phyloP scores from a whole-genome alignment of 2,888 invertebrate genomes.

The Drosophila mercatorum region DNA sequence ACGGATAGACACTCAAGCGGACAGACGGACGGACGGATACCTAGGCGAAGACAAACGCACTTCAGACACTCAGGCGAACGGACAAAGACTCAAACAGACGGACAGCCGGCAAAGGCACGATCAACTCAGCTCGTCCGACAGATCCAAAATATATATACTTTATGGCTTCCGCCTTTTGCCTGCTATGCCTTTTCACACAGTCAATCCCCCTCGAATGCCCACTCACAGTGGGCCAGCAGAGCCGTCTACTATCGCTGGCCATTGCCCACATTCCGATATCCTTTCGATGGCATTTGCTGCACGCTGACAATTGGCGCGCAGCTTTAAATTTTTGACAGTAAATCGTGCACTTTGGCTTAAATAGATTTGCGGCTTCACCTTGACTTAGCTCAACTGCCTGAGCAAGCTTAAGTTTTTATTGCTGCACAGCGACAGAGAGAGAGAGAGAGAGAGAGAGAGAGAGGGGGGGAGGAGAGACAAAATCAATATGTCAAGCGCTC shows the following conservation, averaged over 20 bases:
- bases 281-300: neutral
- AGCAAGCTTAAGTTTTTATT: slow-evolving; percentile 51
- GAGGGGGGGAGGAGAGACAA: slow-evolving; percentile 13
- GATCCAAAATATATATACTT: no score
- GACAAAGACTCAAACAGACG: no score
- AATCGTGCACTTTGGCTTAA: slow-evolving; percentile 1
- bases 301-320: neutral
- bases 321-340: neutral
- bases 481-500: slow-evolving; percentile 69
- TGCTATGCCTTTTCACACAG: no score
- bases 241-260: neutral
- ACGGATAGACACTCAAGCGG: no score
- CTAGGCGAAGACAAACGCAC: no score
- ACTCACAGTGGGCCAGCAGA: no score
- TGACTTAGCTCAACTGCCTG: slow-evolving; percentile 46
- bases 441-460: neutral
- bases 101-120: no score
- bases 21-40: no score
- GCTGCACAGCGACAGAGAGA: slow-evolving; percentile 24
- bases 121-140: no score
- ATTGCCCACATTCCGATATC: neutral
- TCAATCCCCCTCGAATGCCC: no score
- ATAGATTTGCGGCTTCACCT: slow-evolving; percentile 50
- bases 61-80: no score
- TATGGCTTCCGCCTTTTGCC: no score